Evolutionary conservation across 1,140 invertebrate genomes (phyloP), one percentile per base, ranked within the genome.

Genomic region (Archivesica marissinica): DNA sequence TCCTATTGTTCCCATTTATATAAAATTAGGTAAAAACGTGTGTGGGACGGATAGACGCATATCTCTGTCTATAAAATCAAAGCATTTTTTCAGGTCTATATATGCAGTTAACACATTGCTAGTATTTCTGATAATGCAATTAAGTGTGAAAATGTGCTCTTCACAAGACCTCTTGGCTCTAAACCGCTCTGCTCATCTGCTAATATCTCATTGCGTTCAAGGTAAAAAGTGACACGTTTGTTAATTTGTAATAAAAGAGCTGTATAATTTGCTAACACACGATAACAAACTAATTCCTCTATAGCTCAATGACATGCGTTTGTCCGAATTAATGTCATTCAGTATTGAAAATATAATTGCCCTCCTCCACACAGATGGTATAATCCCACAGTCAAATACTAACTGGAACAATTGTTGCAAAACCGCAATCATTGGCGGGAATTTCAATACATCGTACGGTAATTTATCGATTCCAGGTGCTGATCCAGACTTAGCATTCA

Each of bases 111-210:
- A 77, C 30, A 77, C 52, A 9, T 4, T 15, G 15, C 13, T 54
- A 28, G 54, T 77, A 15, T 77, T 85, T 35, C 41, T 61, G 20
- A 77, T 25, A 54, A 76, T 84, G 33, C 68, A 76, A 23, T 52
- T 76, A 4, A 84, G 28, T 2, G 35, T 74, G 33, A 59, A 84
- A 28, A 84, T 52, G 38, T 84, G 68, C 23, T 84, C 72, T 38
- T 75, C 68, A 76, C 72, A 84, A 41, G 68, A 74, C 41, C 52
- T 56, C 6, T 56, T 47, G 38, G n/a, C 13, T 11, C 70, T 9
- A 28, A 84, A 84, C 81, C 81, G 64, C 64, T 76, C 30, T 84
- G 81, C 50, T 59, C 81, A 50, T 84, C 82, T 35, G 50, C 44
- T 9, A 85, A 20, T 13, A 85, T 13, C 25, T 64, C 33, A 41